Base-by-base conservation (phyloP, 37 sponge, comb jelly and placozoan species). In the Geodia barretti region DNA sequence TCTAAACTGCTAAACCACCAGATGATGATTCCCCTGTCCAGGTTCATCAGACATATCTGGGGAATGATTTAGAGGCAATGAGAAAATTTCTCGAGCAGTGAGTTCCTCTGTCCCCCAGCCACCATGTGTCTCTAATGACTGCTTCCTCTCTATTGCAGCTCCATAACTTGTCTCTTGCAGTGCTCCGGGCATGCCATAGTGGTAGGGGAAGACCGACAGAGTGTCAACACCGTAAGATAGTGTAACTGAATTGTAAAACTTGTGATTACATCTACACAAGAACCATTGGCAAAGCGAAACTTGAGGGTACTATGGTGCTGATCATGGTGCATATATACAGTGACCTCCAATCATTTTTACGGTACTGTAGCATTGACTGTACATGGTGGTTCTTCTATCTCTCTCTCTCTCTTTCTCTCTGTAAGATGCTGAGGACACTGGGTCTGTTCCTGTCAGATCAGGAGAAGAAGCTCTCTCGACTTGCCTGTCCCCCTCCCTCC, bases 361-460 rank as follows among this genome's bases (percentile, higher is more conserved):
- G 33, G 31, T 69, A 36, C 2, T n/a, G n/a, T n/a, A n/a, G n/a
- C n/a, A n/a, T n/a, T n/a, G n/a, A n/a, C n/a, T n/a, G n/a, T n/a
- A 4, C n/a, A n/a, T 58, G 32, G 21, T 41, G 19, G 30, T 47
- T 83, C 84, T 79, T 84, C 81, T 61, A n/a, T n/a, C n/a, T n/a
- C n/a, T n/a, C n/a, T n/a, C n/a, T n/a, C n/a, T n/a, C n/a, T n/a
- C n/a, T n/a, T n/a, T n/a, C n/a, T n/a, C n/a, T n/a, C n/a, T n/a
- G n/a, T n/a, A n/a, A 36, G 30, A 47, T 47, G 54, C 54, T 95
- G 41, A 37, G 54, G 37, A 91, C 92, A 43, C 72, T 95, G 62
- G 95, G 78, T 14, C 66, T 95, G 58, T 88, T 95, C 54, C 85
- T 91, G 25, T 72, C 89, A 23, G 60, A 73, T 19, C 79, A 86